Base-by-base conservation (phyloP, 2,888 invertebrate species). In the Eupsilia transversa region DNA sequence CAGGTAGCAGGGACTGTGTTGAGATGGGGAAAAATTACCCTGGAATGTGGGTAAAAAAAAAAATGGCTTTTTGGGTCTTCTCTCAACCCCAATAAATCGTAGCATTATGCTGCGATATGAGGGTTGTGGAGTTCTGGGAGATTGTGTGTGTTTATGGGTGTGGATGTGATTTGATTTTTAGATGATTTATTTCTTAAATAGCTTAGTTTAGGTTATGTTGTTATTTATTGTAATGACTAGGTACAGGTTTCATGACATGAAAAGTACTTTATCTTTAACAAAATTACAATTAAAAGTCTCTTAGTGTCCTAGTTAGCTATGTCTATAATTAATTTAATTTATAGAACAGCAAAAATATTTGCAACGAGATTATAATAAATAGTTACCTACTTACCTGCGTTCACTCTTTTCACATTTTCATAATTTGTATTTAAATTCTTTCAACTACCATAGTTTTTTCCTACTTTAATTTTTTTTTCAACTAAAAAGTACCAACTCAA, bases 1-100 rank as follows among this genome's bases (percentile, higher is more conserved):
- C 93, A 93, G 89, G 89, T 89, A 89, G 88, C 77, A 69, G 67
- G 43, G 63, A 41, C 54, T 54, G 88, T 81, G 86, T 77, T 81
- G 80, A 23, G 0, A 3, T 6, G 35, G 23, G 10, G 7, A 12
- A 60, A 87, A 79, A 46, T 79, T 78, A 74, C 80, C 87, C 77
- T 0, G 14, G 6, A 10, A 78, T 79, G 20, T 52, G 74, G 87
- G 85, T 76, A 73, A 79, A 46, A 27, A n/a, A 60, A 35, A n/a
- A n/a, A n/a, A n/a, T n/a, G n/a, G n/a, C n/a, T n/a, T n/a, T n/a
- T n/a, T n/a, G n/a, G n/a, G n/a, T n/a, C n/a, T n/a, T n/a, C n/a
- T n/a, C n/a, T n/a, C n/a, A n/a, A n/a, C n/a, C n/a, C n/a, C n/a
- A n/a, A n/a, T n/a, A n/a, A n/a, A n/a, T n/a, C n/a, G n/a, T n/a